These are phyloP conservation scores for Hydroisotoma schaefferi DNA, from an alignment of 2,888 invertebrate genomes.

Conservation along the genomic window DNA sequence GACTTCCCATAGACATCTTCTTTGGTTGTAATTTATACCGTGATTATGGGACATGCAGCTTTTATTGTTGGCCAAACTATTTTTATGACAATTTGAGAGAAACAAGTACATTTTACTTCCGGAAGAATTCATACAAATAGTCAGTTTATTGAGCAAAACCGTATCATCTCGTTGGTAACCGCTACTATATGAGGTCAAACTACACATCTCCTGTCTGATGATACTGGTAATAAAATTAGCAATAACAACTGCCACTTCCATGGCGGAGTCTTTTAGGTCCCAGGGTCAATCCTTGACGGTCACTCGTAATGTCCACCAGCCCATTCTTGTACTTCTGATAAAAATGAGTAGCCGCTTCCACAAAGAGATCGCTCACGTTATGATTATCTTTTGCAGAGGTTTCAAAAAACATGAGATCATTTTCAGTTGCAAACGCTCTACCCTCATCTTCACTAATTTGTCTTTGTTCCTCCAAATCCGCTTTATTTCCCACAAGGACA, in stretches of 20 bases:
- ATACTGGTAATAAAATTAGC: neutral
- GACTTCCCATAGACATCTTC: slow-evolving; percentile 30
- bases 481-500: slow-evolving; percentile 28
- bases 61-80: too few species aligned
- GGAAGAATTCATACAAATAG: too few species aligned
- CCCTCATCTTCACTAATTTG: slow-evolving; percentile 10
- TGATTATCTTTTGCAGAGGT: slow-evolving; percentile 17
- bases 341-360: slow-evolving; percentile 17
- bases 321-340: slow-evolving; percentile 26
- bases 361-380: slow-evolving; percentile 18
- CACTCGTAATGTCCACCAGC: slow-evolving; percentile 26
- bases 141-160: slow-evolving; percentile 22
- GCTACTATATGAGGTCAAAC: too few species aligned
- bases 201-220: too few species aligned
- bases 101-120: too few species aligned
- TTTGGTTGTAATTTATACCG: too few species aligned
- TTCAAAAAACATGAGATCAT: slow-evolving; percentile 20
- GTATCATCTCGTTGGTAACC: neutral
- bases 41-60: too few species aligned
- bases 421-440: slow-evolving; percentile 8
- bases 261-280: slow-evolving; percentile 20
- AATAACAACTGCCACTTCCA: neutral
- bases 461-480: slow-evolving; percentile 15
- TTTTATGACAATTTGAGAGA: too few species aligned
- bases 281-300: slow-evolving; percentile 19